A percentile compares a stretch with the other conserved stretches of the same genome.
Conservation (phyloP, 2,113 vertebrate genomes). For the Pyxicephalus adspersus region DNA sequence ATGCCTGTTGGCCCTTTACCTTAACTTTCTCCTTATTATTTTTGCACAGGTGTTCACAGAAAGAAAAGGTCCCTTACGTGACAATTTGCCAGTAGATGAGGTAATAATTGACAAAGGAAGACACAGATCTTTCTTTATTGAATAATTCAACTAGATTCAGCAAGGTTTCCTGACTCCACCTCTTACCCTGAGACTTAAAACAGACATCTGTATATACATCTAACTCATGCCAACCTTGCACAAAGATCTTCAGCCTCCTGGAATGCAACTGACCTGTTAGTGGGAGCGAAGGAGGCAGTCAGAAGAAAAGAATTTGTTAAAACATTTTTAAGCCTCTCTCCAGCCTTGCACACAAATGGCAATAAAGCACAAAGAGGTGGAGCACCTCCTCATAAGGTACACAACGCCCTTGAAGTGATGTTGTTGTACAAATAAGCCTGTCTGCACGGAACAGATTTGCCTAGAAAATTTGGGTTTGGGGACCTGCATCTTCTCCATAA, state of each 20-base stretch:
- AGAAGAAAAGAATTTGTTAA: conserved; percentile 65
- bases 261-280: conserved; percentile 59
- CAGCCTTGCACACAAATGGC: conserved; percentile 62
- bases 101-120: conserved; percentile 23
- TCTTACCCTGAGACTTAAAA: neutral
- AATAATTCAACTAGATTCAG: neutral
- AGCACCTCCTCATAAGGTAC: neutral
- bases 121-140: neutral
- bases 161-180: neutral
- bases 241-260: conserved; percentile 36
- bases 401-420: neutral
- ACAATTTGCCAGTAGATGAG: neutral
- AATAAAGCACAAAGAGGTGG: conserved; percentile 47
- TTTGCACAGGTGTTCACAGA: conserved; percentile 6
- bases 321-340: conserved; percentile 61
- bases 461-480: neutral
- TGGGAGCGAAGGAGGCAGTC: conserved; percentile 35
- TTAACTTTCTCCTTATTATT: neutral
- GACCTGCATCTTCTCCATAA: neutral
- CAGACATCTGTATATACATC: conserved; percentile 47
- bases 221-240: conserved; percentile 22
- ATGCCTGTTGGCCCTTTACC: too few relatives aligned
- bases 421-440: neutral
- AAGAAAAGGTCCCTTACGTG: conserved; percentile 3
- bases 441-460: neutral